Conservation (phyloP, 2,113 vertebrate genomes). For the Cyanoramphus novaezelandiae region DNA sequence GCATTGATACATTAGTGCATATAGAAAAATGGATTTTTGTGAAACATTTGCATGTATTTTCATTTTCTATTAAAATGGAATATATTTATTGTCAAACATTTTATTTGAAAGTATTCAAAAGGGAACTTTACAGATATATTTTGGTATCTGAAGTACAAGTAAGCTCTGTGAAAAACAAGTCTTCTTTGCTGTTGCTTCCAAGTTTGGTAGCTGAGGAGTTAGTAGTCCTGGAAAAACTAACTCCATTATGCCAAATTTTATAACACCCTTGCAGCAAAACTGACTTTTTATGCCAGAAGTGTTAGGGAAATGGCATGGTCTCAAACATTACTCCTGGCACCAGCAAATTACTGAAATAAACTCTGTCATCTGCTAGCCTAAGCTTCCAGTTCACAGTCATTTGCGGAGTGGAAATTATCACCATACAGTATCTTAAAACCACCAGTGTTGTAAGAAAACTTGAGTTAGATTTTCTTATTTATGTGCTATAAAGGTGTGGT, state of each 20-base stretch:
- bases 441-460: neutral
- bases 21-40: neutral
- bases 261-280: neutral
- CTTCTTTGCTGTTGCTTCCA: neutral
- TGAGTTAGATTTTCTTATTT: neutral
- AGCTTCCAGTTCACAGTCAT: neutral
- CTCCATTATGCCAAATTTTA: neutral
- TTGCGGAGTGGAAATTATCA: neutral
- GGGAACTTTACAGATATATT: neutral
- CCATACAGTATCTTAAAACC: neutral
- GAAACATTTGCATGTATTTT: neutral
- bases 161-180: neutral
- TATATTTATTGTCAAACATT: neutral
- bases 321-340: neutral
- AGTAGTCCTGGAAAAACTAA: neutral
- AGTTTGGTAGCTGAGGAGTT: neutral
- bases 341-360: neutral
- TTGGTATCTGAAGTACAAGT: neutral
- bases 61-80: neutral
- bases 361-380: neutral
- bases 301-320: neutral
- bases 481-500: neutral
- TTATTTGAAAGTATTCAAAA: neutral
- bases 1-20: neutral
- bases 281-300: neutral